Conservation (phyloP, 2,888 invertebrate genomes). For the Monopis laevigella region DNA sequence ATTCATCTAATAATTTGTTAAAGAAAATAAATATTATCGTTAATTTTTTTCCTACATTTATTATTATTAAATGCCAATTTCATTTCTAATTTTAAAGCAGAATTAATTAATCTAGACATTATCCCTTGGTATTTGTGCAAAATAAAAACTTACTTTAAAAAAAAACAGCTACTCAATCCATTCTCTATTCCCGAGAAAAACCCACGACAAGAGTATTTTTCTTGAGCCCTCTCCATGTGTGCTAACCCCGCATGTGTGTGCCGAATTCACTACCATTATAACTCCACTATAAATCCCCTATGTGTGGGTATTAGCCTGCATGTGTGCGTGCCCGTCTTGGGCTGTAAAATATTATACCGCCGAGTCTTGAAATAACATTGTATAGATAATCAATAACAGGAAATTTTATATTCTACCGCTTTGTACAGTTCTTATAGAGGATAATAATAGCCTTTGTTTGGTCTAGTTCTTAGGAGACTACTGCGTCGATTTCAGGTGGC, state of each 20-base stretch:
- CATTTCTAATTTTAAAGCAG: no score
- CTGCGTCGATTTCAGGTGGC: no score
- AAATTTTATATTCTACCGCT: conserved; percentile 25
- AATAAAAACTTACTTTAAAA: conserved; percentile 9
- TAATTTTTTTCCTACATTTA: no score
- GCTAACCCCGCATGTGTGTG: conserved; percentile 27
- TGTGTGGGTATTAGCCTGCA: conserved; percentile 13
- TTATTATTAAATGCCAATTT: no score
- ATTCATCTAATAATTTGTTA: no score
- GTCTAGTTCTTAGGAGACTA: no score
- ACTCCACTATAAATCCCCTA: not conserved
- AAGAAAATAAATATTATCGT: no score
- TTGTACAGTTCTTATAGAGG: not conserved
- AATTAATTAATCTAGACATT: not conserved
- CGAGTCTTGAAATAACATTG: conserved; percentile 66
- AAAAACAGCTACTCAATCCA: conserved; percentile 26
- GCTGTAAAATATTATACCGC: conserved; percentile 68
- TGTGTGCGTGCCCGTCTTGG: conserved; percentile 42
- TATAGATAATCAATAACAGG: conserved; percentile 65
- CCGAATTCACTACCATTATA: conserved; percentile 18
- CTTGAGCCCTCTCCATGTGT: conserved; percentile 29
- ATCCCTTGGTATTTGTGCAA: not conserved
- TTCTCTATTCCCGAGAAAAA: conserved; percentile 44
- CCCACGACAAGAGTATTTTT: conserved; percentile 61
- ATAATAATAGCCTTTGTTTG: no score